Evolutionary conservation across 2,797 vertebrate species (phyloP).

Genomic region (Acanthornis magna): DNA sequence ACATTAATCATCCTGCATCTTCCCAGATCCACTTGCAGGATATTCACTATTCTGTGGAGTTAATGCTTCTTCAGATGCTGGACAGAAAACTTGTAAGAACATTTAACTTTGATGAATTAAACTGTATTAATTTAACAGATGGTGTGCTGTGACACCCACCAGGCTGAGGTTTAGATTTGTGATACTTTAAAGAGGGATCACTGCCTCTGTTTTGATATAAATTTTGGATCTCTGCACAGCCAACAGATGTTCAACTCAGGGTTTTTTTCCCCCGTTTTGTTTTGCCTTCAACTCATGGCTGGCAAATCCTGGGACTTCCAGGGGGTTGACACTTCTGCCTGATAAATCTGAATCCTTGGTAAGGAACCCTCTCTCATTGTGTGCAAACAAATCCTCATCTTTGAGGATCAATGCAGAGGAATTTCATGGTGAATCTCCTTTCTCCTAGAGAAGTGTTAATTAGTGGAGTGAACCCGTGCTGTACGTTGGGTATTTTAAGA

Average conservation of each 20-base stretch:
- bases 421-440: not conserved
- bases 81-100: not conserved
- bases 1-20: conserved; percentile 55
- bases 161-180: conserved; percentile 54
- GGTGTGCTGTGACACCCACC: conserved; percentile 52
- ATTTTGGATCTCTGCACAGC: conserved; percentile 8
- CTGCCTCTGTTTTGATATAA: conserved; percentile 40
- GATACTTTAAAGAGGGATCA: conserved; percentile 44
- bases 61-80: not conserved
- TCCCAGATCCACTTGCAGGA: not conserved
- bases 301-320: not conserved
- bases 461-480: not conserved
- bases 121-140: conserved; percentile 65
- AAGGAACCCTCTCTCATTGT: not conserved
- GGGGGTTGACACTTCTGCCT: not conserved
- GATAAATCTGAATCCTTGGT: not conserved
- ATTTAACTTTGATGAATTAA: conserved; percentile 65
- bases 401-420: not conserved
- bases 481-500: not conserved
- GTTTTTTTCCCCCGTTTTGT: not conserved
- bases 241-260: not conserved
- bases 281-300: not conserved
- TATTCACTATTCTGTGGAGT: not conserved
- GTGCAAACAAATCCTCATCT: not conserved
- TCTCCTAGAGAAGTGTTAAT: not conserved